A percentile compares a stretch with the other conserved stretches of the same genome.
Evolutionary conservation across 2,113 vertebrate genomes (phyloP).

Genomic region (Misgurnus mizolepis): DNA sequence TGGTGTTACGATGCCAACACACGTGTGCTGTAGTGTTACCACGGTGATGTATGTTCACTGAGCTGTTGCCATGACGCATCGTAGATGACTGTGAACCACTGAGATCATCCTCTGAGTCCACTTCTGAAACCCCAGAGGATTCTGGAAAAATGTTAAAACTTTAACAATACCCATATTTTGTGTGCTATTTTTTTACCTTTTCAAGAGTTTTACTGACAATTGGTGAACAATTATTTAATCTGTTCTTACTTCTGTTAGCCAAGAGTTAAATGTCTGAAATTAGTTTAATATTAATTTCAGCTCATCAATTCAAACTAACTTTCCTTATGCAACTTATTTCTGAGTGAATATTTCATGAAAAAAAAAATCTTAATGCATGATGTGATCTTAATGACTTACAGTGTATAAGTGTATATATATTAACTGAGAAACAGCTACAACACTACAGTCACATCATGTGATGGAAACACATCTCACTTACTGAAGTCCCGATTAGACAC

Average conservation of each 20-base stretch:
- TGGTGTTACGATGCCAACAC: slow-evolving; percentile 99
- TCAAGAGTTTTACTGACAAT: too few relatives aligned
- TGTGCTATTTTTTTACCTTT: too few relatives aligned
- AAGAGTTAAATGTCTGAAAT: too few relatives aligned
- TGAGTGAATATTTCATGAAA: too few relatives aligned
- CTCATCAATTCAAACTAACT: too few relatives aligned
- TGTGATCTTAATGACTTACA: too few relatives aligned
- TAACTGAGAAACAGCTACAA: neutral
- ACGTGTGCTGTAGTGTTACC: slow-evolving; percentile 99
- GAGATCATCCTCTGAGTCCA: slow-evolving; percentile 95
- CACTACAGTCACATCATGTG: neutral
- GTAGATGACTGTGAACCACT: slow-evolving; percentile 83
- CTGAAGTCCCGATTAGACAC: slow-evolving; percentile 84
- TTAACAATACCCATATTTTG: neutral
- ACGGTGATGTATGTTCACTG: slow-evolving; percentile 78
- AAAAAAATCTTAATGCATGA: too few relatives aligned
- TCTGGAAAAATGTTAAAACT: slow-evolving; percentile 80
- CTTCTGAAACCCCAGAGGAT: slow-evolving; percentile 84
- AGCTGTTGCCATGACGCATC: slow-evolving; percentile 77
- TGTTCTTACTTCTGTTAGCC: too few relatives aligned
- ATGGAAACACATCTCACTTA: slow-evolving; percentile 71
- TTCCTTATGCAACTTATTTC: too few relatives aligned
- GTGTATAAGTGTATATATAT: too few relatives aligned
- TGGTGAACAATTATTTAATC: too few relatives aligned
- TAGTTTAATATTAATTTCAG: too few relatives aligned